These are phyloP conservation scores for Periophthalmodon schlosseri DNA, from an alignment of 2,113 vertebrate genomes.

Conservation along the genomic window DNA sequence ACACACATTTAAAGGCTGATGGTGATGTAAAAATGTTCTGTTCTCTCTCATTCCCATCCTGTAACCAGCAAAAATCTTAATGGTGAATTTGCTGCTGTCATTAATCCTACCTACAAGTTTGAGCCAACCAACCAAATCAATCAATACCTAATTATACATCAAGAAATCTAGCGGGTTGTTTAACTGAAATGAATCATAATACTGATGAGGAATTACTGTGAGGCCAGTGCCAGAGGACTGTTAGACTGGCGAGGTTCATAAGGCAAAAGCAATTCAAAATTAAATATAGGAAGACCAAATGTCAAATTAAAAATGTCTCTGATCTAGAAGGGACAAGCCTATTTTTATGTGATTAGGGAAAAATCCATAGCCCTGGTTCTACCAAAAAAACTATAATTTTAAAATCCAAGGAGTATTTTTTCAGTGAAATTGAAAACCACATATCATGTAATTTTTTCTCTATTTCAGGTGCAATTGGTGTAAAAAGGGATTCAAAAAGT, in stretches of 20 bases:
- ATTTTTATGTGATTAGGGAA: not conserved
- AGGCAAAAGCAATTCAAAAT: not conserved
- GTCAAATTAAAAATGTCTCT: too few species aligned
- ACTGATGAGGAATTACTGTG: not conserved
- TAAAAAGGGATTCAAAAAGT: constrained; percentile 96
- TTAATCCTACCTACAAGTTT: not conserved
- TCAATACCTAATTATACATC: not conserved
- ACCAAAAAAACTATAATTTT: too few species aligned
- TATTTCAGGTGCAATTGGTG: constrained; percentile 87
- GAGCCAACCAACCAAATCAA: not conserved
- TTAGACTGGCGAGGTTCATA: not conserved
- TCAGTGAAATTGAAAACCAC: not conserved
- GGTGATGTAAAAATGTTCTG: not conserved
- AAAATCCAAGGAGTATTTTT: too few species aligned
- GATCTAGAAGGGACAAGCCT: too few species aligned
- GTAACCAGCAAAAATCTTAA: too few species aligned
- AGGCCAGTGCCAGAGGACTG: not conserved
- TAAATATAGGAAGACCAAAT: not conserved
- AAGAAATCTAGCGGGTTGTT: not conserved
- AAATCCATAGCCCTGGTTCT: not conserved
- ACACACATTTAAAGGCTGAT: not conserved
- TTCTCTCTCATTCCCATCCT: not conserved
- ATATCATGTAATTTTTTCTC: not conserved
- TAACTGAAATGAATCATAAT: too few species aligned
- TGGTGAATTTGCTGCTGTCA: not conserved